Evolutionary conservation across 2,113 vertebrate species (phyloP).

Genomic region (Telmatochromis bifrenatus): DNA sequence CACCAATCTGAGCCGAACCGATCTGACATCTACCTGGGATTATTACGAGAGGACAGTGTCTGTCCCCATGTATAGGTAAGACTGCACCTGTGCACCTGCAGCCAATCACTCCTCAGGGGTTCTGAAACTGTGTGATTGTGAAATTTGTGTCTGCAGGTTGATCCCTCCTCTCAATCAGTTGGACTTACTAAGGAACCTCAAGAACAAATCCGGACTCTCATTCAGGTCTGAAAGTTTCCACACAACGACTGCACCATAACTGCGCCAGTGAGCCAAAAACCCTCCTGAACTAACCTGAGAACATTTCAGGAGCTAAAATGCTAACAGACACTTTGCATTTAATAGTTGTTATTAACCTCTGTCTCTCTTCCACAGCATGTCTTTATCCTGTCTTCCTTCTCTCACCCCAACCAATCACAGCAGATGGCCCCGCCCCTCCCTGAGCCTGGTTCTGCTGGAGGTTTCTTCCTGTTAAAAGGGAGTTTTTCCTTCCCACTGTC

Average conservation of each 20-base stretch:
- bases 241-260: background rate
- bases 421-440: background rate
- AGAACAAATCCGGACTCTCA: slow-evolving; percentile 94
- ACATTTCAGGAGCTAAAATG: background rate
- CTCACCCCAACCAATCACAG: background rate
- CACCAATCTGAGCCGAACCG: slow-evolving; percentile 87
- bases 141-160: slow-evolving; percentile 67
- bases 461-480: background rate
- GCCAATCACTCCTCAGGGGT: background rate
- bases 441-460: background rate
- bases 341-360: accelerated
- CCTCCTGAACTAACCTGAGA: background rate
- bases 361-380: background rate
- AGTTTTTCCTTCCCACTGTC: background rate
- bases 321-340: background rate
- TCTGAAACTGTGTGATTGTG: background rate
- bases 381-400: background rate
- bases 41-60: slow-evolving; percentile 90
- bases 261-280: background rate
- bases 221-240: slow-evolving; percentile 80
- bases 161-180: slow-evolving; percentile 96
- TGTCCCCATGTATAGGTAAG: slow-evolving; percentile 96
- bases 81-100: background rate
- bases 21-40: slow-evolving; percentile 93
- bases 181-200: slow-evolving; percentile 91